A percentile compares a stretch with the other conserved stretches of the same genome.
phyloP scores from a whole-genome alignment of 2,113 vertebrate species.

The Phalacrocorax carbo region DNA sequence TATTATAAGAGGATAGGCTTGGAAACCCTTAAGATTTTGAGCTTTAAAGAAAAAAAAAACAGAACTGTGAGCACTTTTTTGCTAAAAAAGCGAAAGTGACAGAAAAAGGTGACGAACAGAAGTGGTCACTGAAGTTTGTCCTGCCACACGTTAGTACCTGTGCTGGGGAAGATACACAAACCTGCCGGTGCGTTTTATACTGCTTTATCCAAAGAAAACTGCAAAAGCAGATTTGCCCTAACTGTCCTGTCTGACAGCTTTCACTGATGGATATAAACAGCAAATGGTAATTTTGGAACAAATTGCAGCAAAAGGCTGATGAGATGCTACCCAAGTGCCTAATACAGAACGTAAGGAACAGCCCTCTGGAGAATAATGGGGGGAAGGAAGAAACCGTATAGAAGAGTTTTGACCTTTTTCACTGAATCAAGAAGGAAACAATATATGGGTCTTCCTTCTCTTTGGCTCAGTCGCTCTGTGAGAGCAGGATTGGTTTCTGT shows the following conservation, averaged over 20 bases:
- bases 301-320: not conserved
- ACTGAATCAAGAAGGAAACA: not conserved
- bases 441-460: not conserved
- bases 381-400: not conserved
- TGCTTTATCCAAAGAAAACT: not conserved
- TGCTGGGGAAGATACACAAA: not conserved
- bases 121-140: not conserved
- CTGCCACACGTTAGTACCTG: not conserved
- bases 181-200: rapidly evolving
- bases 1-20: rapidly evolving
- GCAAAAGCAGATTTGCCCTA: not conserved
- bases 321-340: not conserved
- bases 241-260: not conserved
- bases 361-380: not conserved
- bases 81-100: not conserved
- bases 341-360: not conserved
- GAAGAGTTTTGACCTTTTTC: not conserved
- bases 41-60: not conserved
- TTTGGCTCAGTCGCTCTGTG: not conserved
- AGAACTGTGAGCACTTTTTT: not conserved
- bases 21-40: not conserved
- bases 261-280: not conserved
- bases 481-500: not conserved
- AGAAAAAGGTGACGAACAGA: not conserved
- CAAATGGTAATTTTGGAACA: not conserved